Conservation (phyloP, 2,888 invertebrate genomes). For the Tiliacea citrago region DNA sequence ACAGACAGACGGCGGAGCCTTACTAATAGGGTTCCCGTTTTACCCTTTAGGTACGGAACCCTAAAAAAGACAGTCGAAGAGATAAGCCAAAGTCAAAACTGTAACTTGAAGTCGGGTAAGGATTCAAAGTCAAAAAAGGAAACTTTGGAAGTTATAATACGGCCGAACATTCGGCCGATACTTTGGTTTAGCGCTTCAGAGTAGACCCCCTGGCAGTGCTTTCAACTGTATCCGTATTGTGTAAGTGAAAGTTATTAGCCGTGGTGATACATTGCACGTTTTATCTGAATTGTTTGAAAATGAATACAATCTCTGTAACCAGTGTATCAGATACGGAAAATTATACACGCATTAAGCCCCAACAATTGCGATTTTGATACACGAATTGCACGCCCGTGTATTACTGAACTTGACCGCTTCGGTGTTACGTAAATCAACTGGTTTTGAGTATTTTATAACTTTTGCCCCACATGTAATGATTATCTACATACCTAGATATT, state of each 20-base stretch:
- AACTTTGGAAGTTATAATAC: too few relatives aligned
- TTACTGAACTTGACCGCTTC: slow-evolving; percentile 68
- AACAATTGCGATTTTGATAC: slow-evolving; percentile 43
- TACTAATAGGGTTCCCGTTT: too few relatives aligned
- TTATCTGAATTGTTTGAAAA: slow-evolving; percentile 14
- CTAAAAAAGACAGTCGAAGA: too few relatives aligned
- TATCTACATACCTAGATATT: slow-evolving; percentile 2
- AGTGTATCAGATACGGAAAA: slow-evolving; percentile 30
- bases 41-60: too few relatives aligned
- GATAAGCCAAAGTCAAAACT: too few relatives aligned
- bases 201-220: too few relatives aligned
- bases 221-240: slow-evolving; percentile 23
- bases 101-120: too few relatives aligned
- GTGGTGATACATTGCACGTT: slow-evolving; percentile 33
- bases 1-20: too few relatives aligned
- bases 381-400: slow-evolving; percentile 39
- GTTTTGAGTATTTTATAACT: slow-evolving; percentile 51
- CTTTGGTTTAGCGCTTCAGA: too few relatives aligned
- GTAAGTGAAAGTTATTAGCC: slow-evolving; percentile 32
- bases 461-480: slow-evolving; percentile 22
- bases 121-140: too few relatives aligned
- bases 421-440: slow-evolving; percentile 58
- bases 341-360: slow-evolving; percentile 36
- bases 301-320: slow-evolving; percentile 1
- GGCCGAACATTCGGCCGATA: too few relatives aligned